Conservation (phyloP, 2,888 invertebrate genomes). For the Chrysopilus asiliformis region DNA sequence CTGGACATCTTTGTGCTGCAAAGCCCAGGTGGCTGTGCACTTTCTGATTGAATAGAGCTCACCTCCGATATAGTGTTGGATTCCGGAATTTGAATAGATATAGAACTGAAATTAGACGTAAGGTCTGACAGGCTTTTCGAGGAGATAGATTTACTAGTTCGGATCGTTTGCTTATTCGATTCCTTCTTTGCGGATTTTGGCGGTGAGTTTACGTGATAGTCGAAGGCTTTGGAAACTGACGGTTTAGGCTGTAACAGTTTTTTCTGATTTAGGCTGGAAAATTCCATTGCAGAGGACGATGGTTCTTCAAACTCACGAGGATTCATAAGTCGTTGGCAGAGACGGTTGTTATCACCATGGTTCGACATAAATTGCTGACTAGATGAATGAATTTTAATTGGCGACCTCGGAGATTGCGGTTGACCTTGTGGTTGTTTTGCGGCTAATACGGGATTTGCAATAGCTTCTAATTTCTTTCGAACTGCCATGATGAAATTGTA, state of each 20-base stretch:
- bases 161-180: not conserved
- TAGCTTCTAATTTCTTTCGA: conserved; percentile 40
- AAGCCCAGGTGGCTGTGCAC: not conserved
- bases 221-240: too few species aligned
- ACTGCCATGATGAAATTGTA: conserved; percentile 48
- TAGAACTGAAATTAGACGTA: conserved; percentile 22
- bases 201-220: not conserved
- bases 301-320: not conserved
- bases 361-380: too few species aligned
- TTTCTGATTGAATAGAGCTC: conserved; percentile 18
- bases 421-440: not conserved
- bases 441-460: conserved; percentile 18
- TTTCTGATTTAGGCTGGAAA: too few species aligned
- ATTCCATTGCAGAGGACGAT: not conserved
- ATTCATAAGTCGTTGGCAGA: conserved; percentile 1
- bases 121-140: conserved; percentile 17
- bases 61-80: conserved; percentile 21
- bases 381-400: too few species aligned
- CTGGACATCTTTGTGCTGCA: conserved; percentile 3
- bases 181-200: not conserved
- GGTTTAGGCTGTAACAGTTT: too few species aligned
- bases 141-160: too few species aligned
- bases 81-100: conserved; percentile 19
- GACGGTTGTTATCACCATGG: not conserved
- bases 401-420: too few species aligned